These are phyloP conservation scores for Platichthys stellatus DNA, from an alignment of 2,113 vertebrate genomes.

Conservation along the genomic window DNA sequence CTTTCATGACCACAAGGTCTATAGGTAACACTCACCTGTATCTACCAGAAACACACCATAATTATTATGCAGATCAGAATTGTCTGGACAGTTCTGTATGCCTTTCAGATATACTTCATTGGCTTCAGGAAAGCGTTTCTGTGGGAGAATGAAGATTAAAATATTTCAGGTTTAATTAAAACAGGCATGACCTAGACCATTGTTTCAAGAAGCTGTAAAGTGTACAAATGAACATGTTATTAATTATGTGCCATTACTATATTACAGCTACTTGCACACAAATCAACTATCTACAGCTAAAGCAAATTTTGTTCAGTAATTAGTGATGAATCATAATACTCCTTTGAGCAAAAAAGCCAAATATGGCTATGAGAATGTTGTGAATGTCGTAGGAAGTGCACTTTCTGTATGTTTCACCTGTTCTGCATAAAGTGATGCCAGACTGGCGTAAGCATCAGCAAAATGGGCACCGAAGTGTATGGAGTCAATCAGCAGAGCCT, in stretches of 20 bases:
- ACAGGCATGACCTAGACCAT: not conserved
- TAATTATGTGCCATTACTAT: too few species aligned
- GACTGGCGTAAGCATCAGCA: constrained; percentile 94
- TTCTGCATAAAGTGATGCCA: constrained; percentile 92
- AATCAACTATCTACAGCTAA: not conserved
- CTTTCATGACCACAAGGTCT: too few species aligned
- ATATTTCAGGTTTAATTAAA: not conserved
- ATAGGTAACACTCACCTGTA: constrained; percentile 82
- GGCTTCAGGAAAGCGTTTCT: constrained; percentile 90
- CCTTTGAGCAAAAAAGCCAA: not conserved
- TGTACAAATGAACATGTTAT: too few species aligned
- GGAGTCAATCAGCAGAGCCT: constrained; percentile 87
- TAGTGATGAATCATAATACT: not conserved
- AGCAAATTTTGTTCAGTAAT: not conserved
- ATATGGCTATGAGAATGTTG: too few species aligned
- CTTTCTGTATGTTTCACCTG: constrained; percentile 82
- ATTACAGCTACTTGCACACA: too few species aligned
- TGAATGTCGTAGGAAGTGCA: not conserved
- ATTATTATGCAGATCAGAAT: constrained; percentile 96
- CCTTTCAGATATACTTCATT: constrained; percentile 90
- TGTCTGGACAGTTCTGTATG: constrained; percentile 93
- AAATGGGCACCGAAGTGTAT: constrained; percentile 91
- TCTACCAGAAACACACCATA: constrained; percentile 96
- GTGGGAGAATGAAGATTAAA: constrained; percentile 33
- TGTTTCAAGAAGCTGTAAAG: too few species aligned